A percentile compares a stretch with the other conserved stretches of the same genome.
These are phyloP conservation scores for Rostratula benghalensis DNA, from an alignment of 2,113 vertebrate genomes.

Conservation along the genomic window DNA sequence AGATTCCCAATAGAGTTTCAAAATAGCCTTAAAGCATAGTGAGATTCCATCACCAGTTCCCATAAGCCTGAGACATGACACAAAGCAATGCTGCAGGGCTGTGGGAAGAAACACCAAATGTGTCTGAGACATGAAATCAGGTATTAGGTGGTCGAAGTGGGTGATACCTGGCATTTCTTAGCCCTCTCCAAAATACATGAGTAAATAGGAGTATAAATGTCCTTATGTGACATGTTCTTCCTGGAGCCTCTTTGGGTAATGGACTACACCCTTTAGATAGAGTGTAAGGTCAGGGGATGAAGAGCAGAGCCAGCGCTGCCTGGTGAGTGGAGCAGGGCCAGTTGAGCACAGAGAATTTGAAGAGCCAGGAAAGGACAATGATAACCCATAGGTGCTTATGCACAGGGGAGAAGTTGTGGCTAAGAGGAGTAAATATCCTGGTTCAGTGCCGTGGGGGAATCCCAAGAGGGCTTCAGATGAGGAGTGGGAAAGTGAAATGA, in stretches of 20 bases:
- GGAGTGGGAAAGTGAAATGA: background rate
- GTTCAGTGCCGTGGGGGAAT: background rate
- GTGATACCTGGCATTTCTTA: background rate
- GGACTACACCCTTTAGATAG: background rate
- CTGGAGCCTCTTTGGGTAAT: background rate
- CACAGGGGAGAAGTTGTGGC: background rate
- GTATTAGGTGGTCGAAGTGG: background rate
- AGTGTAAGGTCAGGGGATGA: background rate
- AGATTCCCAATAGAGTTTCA: background rate
- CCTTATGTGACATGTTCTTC: background rate
- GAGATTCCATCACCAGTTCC: conserved; percentile 8
- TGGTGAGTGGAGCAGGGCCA: background rate
- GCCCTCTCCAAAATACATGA: background rate
- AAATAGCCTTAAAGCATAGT: background rate
- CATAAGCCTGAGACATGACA: background rate
- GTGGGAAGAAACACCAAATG: background rate
- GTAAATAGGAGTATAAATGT: background rate
- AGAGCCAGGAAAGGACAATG: background rate
- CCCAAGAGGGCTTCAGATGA: rapidly evolving
- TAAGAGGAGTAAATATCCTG: background rate
- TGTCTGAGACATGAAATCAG: background rate
- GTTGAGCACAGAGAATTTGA: background rate
- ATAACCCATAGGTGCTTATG: background rate
- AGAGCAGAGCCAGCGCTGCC: background rate
- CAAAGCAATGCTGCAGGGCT: background rate